Percentiles rank a stretch among this genome's conserved stretches.
Evolutionary conservation across 2,113 vertebrate species (phyloP).

Genomic region (Chionodraco myersi): DNA sequence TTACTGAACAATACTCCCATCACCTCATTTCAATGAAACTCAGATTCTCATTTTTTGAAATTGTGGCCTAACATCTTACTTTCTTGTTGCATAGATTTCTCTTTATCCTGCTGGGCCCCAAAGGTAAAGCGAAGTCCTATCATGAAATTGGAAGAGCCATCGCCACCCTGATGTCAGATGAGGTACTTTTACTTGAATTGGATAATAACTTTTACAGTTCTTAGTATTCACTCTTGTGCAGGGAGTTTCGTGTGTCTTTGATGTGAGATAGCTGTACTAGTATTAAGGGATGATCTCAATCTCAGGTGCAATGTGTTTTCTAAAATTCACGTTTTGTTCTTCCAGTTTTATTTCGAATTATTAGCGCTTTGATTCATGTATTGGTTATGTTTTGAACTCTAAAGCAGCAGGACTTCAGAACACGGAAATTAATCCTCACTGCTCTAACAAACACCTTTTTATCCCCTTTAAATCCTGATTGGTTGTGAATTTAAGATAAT

Average conservation of each 20-base stretch:
- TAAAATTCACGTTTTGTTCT: neutral
- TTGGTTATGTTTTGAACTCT: neutral
- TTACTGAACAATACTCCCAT: neutral
- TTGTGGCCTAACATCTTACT: neutral
- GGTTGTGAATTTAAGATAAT: neutral
- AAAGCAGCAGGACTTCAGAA: neutral
- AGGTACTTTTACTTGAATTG: conserved; percentile 82
- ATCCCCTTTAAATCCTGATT: conserved; percentile 10
- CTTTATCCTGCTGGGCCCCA: conserved; percentile 96
- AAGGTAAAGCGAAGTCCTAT: conserved; percentile 97
- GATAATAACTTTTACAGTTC: neutral
- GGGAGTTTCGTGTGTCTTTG: neutral
- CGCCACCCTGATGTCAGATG: conserved; percentile 97
- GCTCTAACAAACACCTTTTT: neutral
- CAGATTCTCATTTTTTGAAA: neutral
- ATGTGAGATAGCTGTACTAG: neutral
- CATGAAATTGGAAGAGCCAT: conserved; percentile 97
- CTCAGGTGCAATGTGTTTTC: neutral
- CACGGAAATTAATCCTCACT: neutral
- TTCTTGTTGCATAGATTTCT: conserved; percentile 87
- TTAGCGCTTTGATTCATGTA: neutral
- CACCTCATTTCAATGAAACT: neutral
- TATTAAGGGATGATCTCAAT: neutral
- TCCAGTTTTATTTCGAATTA: neutral
- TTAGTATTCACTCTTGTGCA: neutral